These are phyloP conservation scores for Bradypodion pumilum DNA, from an alignment of 2,797 vertebrate genomes.

Conservation along the genomic window DNA sequence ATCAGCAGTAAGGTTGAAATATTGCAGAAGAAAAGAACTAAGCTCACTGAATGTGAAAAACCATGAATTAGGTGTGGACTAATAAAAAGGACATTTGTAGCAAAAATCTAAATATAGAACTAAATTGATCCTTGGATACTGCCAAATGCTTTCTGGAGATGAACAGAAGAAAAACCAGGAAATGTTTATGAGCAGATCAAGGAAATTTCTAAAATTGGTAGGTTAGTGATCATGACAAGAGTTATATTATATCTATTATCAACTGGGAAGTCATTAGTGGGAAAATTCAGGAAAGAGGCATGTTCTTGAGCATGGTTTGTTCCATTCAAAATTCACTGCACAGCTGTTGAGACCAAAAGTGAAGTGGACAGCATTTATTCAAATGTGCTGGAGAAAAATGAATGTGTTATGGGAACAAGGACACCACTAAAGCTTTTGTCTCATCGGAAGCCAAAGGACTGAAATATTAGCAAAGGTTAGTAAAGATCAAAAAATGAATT, in stretches of 20 bases:
- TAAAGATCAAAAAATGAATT: not conserved
- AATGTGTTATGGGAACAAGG: not conserved
- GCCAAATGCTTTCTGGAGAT: constrained; percentile 40
- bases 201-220: constrained; percentile 57
- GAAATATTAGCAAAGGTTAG: not conserved
- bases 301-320: constrained; percentile 44
- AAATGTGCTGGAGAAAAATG: not conserved
- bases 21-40: constrained; percentile 53
- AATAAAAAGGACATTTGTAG: constrained; percentile 47
- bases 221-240: constrained; percentile 29
- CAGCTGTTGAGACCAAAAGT: constrained; percentile 19
- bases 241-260: constrained; percentile 46
- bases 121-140: constrained; percentile 45
- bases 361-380: not conserved
- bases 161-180: constrained; percentile 57
- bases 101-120: constrained; percentile 55
- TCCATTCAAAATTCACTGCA: constrained; percentile 7
- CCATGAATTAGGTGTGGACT: constrained; percentile 57
- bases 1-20: constrained; percentile 74
- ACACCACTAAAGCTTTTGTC: not conserved
- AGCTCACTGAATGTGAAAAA: constrained; percentile 56
- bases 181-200: constrained; percentile 63
- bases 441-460: not conserved
- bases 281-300: constrained; percentile 49
- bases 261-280: constrained; percentile 57